Conservation (phyloP, 2,113 vertebrate genomes). For the Lontra canadensis region DNA sequence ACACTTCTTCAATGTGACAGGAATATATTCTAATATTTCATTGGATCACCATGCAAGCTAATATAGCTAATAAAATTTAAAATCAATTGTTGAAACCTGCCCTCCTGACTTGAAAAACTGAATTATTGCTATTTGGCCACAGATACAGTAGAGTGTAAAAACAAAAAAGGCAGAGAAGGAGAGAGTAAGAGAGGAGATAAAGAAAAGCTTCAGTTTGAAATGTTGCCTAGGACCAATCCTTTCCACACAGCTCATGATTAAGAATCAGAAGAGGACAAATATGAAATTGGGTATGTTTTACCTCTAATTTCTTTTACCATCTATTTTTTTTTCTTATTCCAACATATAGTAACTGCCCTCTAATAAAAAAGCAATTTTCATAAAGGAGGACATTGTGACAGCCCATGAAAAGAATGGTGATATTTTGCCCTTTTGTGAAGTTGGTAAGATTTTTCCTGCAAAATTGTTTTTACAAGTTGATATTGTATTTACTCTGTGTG, state of each 20-base stretch:
- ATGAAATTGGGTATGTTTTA: neutral
- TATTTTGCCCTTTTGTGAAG: constrained; percentile 32
- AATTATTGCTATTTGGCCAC: neutral
- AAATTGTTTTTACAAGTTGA: neutral
- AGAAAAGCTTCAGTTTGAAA: neutral
- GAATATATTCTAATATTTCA: neutral
- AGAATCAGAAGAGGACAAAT: neutral
- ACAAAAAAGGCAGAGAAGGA: neutral
- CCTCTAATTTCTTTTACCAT: neutral
- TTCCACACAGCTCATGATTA: neutral
- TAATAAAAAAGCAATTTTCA: constrained; percentile 35
- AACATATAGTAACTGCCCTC: neutral
- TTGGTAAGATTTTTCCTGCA: constrained; percentile 3
- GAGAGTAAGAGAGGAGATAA: neutral
- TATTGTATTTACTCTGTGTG: neutral
- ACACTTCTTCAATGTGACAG: neutral
- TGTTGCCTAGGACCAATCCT: neutral
- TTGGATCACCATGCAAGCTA: neutral
- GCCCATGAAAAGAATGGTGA: neutral
- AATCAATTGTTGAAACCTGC: neutral
- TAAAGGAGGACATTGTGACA: neutral
- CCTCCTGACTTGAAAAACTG: neutral
- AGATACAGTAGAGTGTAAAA: neutral
- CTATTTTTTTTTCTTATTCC: neutral
- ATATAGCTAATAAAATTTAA: neutral